Conservation (phyloP, 2,888 invertebrate genomes). For the Cataglyphis albicans region DNA sequence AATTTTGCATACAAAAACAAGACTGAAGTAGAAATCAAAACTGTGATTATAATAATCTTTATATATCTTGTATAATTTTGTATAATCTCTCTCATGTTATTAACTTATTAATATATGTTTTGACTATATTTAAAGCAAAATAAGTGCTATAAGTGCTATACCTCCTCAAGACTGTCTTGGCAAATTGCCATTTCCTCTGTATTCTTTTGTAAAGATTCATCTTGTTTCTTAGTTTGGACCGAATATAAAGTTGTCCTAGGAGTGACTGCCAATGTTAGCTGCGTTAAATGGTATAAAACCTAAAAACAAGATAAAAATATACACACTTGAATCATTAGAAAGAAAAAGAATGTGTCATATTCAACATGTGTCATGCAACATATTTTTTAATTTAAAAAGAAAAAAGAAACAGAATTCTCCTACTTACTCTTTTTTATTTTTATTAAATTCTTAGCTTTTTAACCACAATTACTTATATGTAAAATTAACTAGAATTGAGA, state of each 20-base stretch:
- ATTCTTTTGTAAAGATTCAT: constrained; percentile 67
- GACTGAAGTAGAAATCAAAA: neutral
- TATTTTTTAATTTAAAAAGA: neutral
- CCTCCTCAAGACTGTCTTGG: constrained; percentile 78
- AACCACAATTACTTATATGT: neutral
- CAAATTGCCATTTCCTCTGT: constrained; percentile 74
- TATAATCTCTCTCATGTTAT: neutral
- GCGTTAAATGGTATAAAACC: constrained; percentile 84
- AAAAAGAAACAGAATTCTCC: neutral
- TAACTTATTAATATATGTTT: constrained; percentile 16
- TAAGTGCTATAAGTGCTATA: constrained; percentile 54
- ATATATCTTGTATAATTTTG: neutral
- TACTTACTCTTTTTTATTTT: neutral
- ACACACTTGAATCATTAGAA: neutral
- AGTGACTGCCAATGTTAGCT: constrained; percentile 81
- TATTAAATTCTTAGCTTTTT: neutral
- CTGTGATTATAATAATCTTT: constrained; percentile 4
- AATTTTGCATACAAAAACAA: neutral
- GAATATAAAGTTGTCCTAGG: constrained; percentile 79
- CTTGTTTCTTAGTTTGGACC: constrained; percentile 74
- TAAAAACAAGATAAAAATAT: constrained; percentile 64
- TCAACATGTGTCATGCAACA: neutral
- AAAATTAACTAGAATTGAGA: neutral
- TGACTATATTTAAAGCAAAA: neutral
- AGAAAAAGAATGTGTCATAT: neutral